Base-by-base conservation (phyloP, 1,140 invertebrate species). In the Eubasilissa regina region DNA sequence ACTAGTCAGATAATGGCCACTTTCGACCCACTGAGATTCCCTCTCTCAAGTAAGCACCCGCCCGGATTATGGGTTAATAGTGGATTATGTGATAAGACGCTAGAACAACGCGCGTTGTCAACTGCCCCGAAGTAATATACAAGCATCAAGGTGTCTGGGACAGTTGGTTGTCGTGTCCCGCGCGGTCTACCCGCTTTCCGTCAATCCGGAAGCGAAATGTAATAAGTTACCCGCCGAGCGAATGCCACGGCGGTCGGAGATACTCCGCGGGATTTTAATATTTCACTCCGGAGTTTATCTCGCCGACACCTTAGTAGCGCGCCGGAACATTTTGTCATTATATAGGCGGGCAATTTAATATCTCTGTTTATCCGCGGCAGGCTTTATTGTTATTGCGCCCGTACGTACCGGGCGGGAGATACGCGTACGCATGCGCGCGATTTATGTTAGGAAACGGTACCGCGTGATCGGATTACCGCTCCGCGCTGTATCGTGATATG, bases 301-400 rank as follows among this genome's bases (percentile, higher is more conserved):
- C 48, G 25, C 55, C 56, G 70, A 75, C 58, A 74, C 56, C 72
- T 73, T 70, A 79, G 77, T 79, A 74, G 70, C 77, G 68, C 44
- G 11, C 68, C 19, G 68, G 70, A 68, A 64, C 77, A 79, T 79
- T 79, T 74, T 74, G 77, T 79, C 77, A 58, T 73, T 51, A 44
- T 72, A 73, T 60, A 47, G 77, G 77, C 55, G 10, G 56, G 75
- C 68, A 70, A 74, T 66, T 80, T 80, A 80, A 80, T 80, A 80
- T 80, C 79, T 80, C 79, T 80, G 66, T 80, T 80, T 77, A 77
- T 77, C 79, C 48, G 66, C 68, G 66, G 68, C 68, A 51, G 47
- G 77, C 75, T 77, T 77, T 80, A 77, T 80, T 80, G 75, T 74
- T 77, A 77, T 77, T 77, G 75, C 68, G 51, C 68, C 51, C 9